Base-by-base conservation (phyloP, 2,888 invertebrate genomes). In the Drosophila cognata region DNA sequence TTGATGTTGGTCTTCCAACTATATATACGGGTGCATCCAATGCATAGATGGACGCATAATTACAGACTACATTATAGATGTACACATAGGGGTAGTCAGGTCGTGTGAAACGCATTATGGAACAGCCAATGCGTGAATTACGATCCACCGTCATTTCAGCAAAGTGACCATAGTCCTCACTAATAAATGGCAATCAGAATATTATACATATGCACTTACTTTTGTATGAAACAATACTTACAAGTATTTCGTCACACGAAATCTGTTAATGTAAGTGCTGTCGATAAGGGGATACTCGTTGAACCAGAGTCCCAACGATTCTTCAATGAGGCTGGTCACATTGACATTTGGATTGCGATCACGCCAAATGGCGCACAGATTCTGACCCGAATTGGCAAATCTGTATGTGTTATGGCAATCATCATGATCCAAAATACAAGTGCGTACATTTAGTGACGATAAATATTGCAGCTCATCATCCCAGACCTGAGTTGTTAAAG, bases 81-180 rank as follows among this genome's bases (percentile, higher is more conserved):
- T 90, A 91, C 16, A 88, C 89, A 18, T 78, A 77, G 0, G 89
- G 91, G 72, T 92, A 89, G 52, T 91, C 91, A 11, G 89, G 90
- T 2, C 92, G 82, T 2, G 93, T 92, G 60, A 90, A 93, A 2
- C 91, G 88, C 74, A 93, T 82, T 13, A 92, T 91, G 4, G 91
- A 92, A 74, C 93, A 93, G 29, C 93, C 93, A n/a, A 93, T 77
- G 61, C 91, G 91, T 0, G 90, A 91, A 50, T 91, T 92, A 1
- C 91, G 90, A 79, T 93, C 93, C 38, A 92, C 92, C 51, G 91
- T 87, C 70, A 93, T 91, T 77, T 92, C 93, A 1, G 91, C 91
- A 84, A 93, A 93, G 63, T 93, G 93, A 0, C 93, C 93, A 78
- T 93, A 93, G 66, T 89, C 89, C 82, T 92, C 91, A 61, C 93